phyloP scores from a whole-genome alignment of 2,888 invertebrate genomes.

The Cheilosia vernalis region DNA sequence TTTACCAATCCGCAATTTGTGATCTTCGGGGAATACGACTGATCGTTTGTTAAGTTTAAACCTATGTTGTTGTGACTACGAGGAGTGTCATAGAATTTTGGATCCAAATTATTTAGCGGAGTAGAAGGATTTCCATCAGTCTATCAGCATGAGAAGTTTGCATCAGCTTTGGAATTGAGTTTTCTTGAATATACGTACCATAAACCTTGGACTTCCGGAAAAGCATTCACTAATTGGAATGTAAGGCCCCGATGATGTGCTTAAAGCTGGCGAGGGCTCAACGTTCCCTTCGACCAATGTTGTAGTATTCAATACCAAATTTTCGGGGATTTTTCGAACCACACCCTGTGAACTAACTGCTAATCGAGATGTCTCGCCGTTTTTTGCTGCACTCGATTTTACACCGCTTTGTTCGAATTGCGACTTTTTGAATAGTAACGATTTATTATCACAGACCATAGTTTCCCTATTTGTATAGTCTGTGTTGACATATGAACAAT shows the following conservation, averaged over 20 bases:
- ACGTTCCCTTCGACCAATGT: constrained; percentile 80
- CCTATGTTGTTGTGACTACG: constrained; percentile 83
- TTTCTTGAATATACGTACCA: constrained; percentile 73
- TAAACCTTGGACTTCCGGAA: constrained; percentile 87
- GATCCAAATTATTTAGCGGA: constrained; percentile 84
- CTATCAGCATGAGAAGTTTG: constrained; percentile 63
- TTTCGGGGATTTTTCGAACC: constrained; percentile 83
- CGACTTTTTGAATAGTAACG: constrained; percentile 74
- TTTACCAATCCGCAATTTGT: constrained; percentile 82
- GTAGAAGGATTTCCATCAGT: constrained; percentile 79
- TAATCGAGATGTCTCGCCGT: constrained; percentile 51
- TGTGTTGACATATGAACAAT: constrained; percentile 82
- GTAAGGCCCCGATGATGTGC: constrained; percentile 91
- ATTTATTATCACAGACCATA: constrained; percentile 78
- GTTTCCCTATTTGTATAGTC: constrained; percentile 82
- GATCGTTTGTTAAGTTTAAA: constrained; percentile 83
- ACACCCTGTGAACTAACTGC: constrained; percentile 80
- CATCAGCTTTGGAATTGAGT: neutral
- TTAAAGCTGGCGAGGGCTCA: constrained; percentile 87
- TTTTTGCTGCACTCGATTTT: constrained; percentile 26
- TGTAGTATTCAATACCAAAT: constrained; percentile 81
- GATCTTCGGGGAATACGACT: constrained; percentile 83
- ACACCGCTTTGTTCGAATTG: constrained; percentile 10
- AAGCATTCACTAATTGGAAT: constrained; percentile 97
- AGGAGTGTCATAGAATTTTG: constrained; percentile 85